These are phyloP conservation scores for Merops nubicus DNA, from an alignment of 2,113 vertebrate genomes.

Conservation along the genomic window DNA sequence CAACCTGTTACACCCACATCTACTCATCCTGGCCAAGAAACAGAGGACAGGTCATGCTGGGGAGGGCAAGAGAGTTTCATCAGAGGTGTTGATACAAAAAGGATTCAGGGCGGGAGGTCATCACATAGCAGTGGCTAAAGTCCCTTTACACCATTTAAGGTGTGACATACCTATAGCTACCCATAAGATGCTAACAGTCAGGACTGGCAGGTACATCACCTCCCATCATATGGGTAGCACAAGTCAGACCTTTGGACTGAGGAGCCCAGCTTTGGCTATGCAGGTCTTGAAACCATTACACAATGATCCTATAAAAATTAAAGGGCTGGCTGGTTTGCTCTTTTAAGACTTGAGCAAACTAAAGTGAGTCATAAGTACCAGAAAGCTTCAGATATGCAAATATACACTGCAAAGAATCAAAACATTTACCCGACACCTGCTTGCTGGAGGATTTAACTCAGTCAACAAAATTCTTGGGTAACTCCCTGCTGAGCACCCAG, in stretches of 20 bases:
- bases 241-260: accelerated
- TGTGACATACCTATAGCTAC: background rate
- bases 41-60: background rate
- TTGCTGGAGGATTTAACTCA: slow-evolving; percentile 49
- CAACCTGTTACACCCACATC: background rate
- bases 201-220: background rate
- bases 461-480: slow-evolving; percentile 52
- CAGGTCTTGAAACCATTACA: background rate
- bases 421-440: slow-evolving; percentile 68
- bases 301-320: background rate
- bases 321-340: background rate
- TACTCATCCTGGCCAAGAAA: background rate
- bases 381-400: slow-evolving; percentile 58
- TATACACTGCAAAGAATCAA: slow-evolving; percentile 48
- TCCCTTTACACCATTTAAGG: background rate
- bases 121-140: background rate
- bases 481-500: slow-evolving; percentile 30
- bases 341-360: slow-evolving; percentile 13
- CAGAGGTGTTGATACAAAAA: background rate
- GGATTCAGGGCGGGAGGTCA: background rate
- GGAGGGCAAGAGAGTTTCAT: background rate
- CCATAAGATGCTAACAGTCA: accelerated
- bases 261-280: accelerated
- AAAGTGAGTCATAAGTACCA: slow-evolving; percentile 20
- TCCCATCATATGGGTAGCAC: background rate